Conservation (phyloP, 2,113 vertebrate species). For the Mustelus asterias region DNA sequence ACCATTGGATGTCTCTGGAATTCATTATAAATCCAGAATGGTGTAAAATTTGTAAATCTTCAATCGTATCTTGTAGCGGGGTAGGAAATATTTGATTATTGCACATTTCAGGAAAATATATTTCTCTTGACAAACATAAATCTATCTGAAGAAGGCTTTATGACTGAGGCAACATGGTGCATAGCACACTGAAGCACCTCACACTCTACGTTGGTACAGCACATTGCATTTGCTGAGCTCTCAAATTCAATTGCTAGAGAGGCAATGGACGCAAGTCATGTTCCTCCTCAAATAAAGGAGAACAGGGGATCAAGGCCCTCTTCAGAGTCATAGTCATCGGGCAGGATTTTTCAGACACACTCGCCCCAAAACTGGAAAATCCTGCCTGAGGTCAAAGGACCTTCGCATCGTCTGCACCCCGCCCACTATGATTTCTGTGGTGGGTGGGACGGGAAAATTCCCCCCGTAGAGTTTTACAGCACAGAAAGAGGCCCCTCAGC, state of each 20-base stretch:
- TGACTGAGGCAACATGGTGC: neutral
- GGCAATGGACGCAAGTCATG: neutral
- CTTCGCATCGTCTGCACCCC: too few species aligned
- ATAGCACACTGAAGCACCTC: neutral
- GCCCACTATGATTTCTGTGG: too few species aligned
- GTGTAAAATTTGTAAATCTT: neutral
- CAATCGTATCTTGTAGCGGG: neutral
- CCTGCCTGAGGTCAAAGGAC: too few species aligned
- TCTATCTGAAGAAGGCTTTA: neutral
- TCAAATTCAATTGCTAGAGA: neutral
- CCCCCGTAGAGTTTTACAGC: too few species aligned
- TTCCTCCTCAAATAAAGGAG: neutral
- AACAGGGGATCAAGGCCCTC: too few species aligned
- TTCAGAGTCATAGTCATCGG: too few species aligned
- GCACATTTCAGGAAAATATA: neutral
- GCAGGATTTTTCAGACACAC: too few species aligned
- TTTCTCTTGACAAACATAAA: neutral
- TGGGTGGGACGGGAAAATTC: too few species aligned
- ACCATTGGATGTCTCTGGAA: neutral
- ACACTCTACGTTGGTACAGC: neutral
- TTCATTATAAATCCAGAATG: neutral
- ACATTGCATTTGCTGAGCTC: neutral
- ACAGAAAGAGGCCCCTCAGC: too few species aligned
- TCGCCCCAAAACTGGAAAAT: too few species aligned
- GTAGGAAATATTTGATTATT: neutral